phyloP scores from a whole-genome alignment of 2,888 invertebrate genomes.

The Mantis religiosa region DNA sequence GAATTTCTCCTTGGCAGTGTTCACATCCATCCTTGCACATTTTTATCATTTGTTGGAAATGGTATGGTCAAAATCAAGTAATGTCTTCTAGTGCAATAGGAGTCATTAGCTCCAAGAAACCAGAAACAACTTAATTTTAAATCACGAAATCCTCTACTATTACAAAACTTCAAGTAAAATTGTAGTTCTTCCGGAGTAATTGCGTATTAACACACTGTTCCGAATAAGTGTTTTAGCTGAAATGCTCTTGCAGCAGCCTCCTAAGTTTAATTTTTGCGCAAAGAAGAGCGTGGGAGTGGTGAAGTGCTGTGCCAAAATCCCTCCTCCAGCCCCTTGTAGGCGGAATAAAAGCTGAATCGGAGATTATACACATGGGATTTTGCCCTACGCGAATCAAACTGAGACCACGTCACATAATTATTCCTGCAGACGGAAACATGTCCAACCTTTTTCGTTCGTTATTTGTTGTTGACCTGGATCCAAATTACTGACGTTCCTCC shows the following conservation, averaged over 20 bases:
- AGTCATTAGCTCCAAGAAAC: no score
- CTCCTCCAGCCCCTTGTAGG: background rate
- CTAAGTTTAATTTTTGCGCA: background rate
- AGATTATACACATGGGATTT: background rate
- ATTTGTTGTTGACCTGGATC: constrained; percentile 5
- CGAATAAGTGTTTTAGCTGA: background rate
- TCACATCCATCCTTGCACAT: no score
- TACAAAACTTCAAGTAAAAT: no score
- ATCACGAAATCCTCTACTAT: no score
- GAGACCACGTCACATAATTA: background rate
- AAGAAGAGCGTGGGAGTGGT: background rate
- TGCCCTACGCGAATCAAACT: background rate
- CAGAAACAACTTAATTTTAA: no score
- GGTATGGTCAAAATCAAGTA: no score
- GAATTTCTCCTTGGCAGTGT: no score
- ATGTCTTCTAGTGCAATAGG: no score
- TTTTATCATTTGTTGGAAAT: no score
- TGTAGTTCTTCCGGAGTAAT: no score
- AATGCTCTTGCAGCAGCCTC: background rate
- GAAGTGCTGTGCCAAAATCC: background rate
- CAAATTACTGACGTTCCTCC: background rate
- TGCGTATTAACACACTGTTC: background rate
- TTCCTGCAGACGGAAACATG: background rate
- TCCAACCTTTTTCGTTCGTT: background rate
- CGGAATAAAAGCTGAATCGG: no score